phyloP scores from a whole-genome alignment of 1,140 invertebrate genomes.

The Drosophila repletoides region DNA sequence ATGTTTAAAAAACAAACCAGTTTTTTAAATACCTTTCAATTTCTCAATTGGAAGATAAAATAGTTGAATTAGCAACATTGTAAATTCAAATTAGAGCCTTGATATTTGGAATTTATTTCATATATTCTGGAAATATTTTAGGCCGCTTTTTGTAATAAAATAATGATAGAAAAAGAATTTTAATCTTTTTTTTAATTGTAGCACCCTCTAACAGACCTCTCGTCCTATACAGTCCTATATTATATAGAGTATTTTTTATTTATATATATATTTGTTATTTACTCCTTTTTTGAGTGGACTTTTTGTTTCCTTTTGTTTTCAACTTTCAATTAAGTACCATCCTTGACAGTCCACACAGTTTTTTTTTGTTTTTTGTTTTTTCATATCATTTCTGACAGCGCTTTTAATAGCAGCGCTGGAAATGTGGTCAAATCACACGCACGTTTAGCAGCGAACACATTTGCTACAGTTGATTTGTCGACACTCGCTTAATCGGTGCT shows the following conservation, averaged over 20 bases:
- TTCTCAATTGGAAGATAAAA: too few species aligned
- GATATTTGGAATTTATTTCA: too few species aligned
- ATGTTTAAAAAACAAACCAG: too few species aligned
- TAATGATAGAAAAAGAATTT: too few species aligned
- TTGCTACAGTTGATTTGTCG: constrained; percentile 52
- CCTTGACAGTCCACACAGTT: constrained; percentile 6
- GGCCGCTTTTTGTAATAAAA: too few species aligned
- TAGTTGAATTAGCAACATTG: too few species aligned
- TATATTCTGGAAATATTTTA: too few species aligned
- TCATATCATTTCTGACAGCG: constrained; percentile 17
- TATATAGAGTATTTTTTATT: constrained; percentile 18
- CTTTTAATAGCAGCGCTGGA: constrained; percentile 38
- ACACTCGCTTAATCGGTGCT: constrained; percentile 37
- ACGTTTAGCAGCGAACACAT: constrained; percentile 39
- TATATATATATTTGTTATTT: constrained; percentile 38
- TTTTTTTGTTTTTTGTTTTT: constrained; percentile 2
- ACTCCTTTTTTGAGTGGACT: neutral
- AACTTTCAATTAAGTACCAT: constrained; percentile 52
- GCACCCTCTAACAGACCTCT: neutral
- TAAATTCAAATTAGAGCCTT: too few species aligned
- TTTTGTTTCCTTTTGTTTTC: constrained; percentile 3
- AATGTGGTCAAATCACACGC: constrained; percentile 62
- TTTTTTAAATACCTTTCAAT: too few species aligned
- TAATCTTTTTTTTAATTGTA: too few species aligned
- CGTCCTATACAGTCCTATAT: constrained; percentile 35